Evolutionary conservation across 2,797 vertebrate genomes (phyloP), one percentile per base, ranked within the genome.

Genomic region (Rhynchonycteris naso): DNA sequence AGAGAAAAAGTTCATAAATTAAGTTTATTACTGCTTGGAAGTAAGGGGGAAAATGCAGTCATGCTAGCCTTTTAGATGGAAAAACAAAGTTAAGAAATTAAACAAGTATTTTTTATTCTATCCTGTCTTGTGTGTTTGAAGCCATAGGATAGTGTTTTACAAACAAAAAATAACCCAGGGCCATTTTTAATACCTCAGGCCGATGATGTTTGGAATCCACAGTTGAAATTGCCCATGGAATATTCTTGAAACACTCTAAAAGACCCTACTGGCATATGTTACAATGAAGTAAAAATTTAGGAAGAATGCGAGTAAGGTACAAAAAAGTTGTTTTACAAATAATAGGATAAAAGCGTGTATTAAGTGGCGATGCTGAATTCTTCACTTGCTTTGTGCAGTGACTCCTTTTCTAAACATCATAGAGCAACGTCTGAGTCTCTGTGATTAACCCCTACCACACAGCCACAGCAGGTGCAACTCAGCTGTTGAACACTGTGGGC

Each of bases 1-100:
- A 96, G 86, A 95, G 72, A 88, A 90, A 95, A 96, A 59, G 4
- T 65, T 93, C 35, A 80, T 96, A 88, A 86, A 79, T 88, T 90
- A 91, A n/a, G 33, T 30, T 85, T 35, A 75, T 26, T 66, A 43
- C 56, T 87, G 68, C 26, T 94, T 75, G 16, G 50, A 95, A 81
- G 59, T 68, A 90, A 52, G 71, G 75, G 95, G 95, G 91, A 91
- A 91, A 66, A 63, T 14, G 54, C 5, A 93, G 66, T 84, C 13
- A 16, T 24, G 0, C 19, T 63, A 24, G 15, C 43, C 30, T 79
- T 90, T 95, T 47, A 79, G 58, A 78, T 69, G 61, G 52, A 59
- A 52, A 47, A 87, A 9, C 10, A 93, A 59, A 52, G 63, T 61
- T 76, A 82, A 95, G 69, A 96, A 95, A 90, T 30, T 26, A 61